Evolutionary conservation across 2,888 invertebrate species (phyloP).

Genomic region (Meliscaeva auricollis): DNA sequence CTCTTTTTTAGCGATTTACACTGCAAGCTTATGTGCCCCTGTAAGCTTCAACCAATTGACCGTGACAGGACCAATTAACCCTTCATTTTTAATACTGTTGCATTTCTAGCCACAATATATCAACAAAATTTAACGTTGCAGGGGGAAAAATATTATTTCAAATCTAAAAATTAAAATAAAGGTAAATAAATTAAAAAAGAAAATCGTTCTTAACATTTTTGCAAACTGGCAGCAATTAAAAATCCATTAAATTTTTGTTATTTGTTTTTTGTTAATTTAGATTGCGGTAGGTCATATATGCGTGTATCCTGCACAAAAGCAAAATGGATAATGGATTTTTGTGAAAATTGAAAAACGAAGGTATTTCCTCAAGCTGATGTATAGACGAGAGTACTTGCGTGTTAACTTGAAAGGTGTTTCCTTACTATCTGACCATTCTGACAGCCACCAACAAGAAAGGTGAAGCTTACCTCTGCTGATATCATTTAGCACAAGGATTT

Average conservation of each 20-base stretch:
- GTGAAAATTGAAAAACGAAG: constrained; percentile 9
- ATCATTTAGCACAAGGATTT: constrained; percentile 30
- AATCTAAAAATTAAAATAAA: no score
- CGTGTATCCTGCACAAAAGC: not conserved
- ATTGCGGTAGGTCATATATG: not conserved
- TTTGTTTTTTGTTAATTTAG: not conserved
- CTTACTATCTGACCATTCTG: constrained; percentile 26
- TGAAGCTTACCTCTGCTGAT: constrained; percentile 16
- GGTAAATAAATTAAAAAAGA: no score
- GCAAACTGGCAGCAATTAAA: constrained; percentile 15
- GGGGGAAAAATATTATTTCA: no score
- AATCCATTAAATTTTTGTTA: constrained; percentile 15
- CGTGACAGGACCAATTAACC: no score
- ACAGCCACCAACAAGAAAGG: constrained; percentile 19
- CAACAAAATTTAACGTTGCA: no score
- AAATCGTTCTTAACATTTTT: not conserved
- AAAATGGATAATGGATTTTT: constrained; percentile 21
- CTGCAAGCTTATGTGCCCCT: no score
- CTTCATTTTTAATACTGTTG: no score
- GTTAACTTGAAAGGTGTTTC: constrained; percentile 3
- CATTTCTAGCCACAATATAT: no score
- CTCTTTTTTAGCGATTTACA: no score
- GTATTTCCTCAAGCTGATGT: not conserved
- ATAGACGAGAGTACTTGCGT: constrained; percentile 26
- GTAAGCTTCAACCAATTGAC: no score